Evolutionary conservation across 2,797 vertebrate genomes (phyloP).

Genomic region (Carcharodon carcharias): DNA sequence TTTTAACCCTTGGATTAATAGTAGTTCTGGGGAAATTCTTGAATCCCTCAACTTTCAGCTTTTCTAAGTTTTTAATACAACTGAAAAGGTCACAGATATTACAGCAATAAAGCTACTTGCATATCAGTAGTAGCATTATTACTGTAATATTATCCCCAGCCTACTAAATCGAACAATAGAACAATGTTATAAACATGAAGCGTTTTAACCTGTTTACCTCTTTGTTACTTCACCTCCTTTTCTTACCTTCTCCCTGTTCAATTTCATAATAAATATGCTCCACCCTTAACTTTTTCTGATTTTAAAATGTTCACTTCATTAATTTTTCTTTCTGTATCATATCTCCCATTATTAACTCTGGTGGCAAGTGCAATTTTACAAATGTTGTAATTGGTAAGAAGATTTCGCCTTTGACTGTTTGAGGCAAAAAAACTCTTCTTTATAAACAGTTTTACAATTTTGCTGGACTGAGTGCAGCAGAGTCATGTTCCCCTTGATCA

Average conservation of each 20-base stretch:
- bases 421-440: not conserved
- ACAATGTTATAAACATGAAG: not conserved
- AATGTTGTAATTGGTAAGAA: not conserved
- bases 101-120: not conserved
- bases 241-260: not conserved
- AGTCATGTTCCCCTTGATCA: not conserved
- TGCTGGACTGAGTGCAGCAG: not conserved
- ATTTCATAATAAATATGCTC: not conserved
- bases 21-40: not conserved
- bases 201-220: not conserved
- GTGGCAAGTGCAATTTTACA: not conserved
- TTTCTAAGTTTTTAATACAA: not conserved
- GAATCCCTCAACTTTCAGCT: not conserved
- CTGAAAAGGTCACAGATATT: not conserved
- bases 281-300: not conserved
- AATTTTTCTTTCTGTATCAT: not conserved
- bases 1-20: not conserved
- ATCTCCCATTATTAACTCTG: not conserved
- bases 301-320: not conserved
- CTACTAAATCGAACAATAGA: not conserved
- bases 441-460: not conserved
- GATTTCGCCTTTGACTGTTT: not conserved
- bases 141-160: not conserved
- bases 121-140: not conserved
- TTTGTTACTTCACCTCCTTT: not conserved